Base-by-base conservation (phyloP, 1,140 invertebrate species). In the Halesus radiatus region DNA sequence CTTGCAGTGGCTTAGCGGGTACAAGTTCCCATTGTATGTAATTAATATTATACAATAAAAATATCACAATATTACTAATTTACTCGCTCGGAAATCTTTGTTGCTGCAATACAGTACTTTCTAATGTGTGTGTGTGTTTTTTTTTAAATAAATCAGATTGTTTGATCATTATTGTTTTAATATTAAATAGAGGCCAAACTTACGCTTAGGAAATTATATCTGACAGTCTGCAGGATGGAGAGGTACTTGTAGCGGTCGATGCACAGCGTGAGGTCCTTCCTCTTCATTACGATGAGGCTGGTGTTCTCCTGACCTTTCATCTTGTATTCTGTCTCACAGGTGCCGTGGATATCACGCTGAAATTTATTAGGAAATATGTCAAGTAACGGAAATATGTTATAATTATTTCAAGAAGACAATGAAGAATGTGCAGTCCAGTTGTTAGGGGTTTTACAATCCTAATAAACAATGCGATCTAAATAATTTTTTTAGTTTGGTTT, bases 281-380 rank as follows among this genome's bases (percentile, higher is more conserved):
- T 92, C 88, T 97, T 98, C 56, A 93, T 92, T 6, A 98, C 90
- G 1, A 94, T 90, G 0, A 96, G 87, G 83, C 93, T 94, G 0
- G 94, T 94, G 64, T 92, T 93, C 77, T 93, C 92, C 1, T 94
- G 92, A 15, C 93, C 93, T 45, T 92, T 87, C 0, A 97, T 89
- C 22, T 87, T 87, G 86, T 98, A 98, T n/a, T 92, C 89, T 0
- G 96, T 95, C 13, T 93, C 89, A 84, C 97, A 98, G 32, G 92
- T 92, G 1, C 97, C 97, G 70, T 95, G 93, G 0, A 98, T 92
- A 87, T 98, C 97, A 83, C 87, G 86, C 89, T 90, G 64, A n/a
- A 80, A 80, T 37, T 56, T 18, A 20, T 10, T 20, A 22, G 20
- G 54, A 54, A n/a, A n/a, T n/a, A n/a, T n/a, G n/a, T n/a, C 0